phyloP scores from a whole-genome alignment of 2,113 vertebrate genomes.

The Anguilla rostrata region DNA sequence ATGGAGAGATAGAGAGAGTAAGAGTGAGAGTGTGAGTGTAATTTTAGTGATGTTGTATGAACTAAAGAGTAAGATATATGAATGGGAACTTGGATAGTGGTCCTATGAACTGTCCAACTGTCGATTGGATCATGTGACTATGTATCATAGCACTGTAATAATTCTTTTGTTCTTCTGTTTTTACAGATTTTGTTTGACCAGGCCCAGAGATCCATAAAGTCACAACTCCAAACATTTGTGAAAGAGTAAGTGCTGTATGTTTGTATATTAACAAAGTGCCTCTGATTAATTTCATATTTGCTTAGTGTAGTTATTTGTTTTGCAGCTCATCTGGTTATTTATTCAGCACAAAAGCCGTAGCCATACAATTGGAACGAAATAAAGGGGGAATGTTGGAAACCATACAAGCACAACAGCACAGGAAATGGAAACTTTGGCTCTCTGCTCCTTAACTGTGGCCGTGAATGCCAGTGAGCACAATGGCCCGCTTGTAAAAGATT shows the following conservation, averaged over 20 bases:
- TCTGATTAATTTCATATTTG: conserved; percentile 54
- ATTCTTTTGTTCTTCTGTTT: conserved; percentile 33
- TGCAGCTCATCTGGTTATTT: neutral
- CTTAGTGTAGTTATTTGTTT: neutral
- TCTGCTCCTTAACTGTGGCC: neutral
- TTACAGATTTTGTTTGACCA: conserved; percentile 97
- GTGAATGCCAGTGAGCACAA: neutral
- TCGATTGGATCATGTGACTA: neutral
- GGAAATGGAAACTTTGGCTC: neutral
- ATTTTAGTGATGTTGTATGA: too few species aligned
- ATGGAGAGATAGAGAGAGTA: neutral
- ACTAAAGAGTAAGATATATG: too few species aligned
- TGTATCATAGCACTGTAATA: neutral
- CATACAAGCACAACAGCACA: neutral
- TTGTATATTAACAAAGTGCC: neutral
- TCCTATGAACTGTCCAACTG: neutral
- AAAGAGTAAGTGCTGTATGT: conserved; percentile 86
- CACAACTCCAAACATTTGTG: conserved; percentile 93
- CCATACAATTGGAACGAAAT: neutral
- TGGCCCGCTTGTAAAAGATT: neutral
- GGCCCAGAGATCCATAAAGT: conserved; percentile 95
- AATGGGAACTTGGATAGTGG: neutral
- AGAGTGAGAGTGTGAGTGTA: too few species aligned
- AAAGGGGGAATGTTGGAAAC: neutral
- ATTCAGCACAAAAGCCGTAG: neutral